Evolutionary conservation across 2,888 invertebrate species (phyloP).

Genomic region (Parapristionchus giblindavisi): DNA sequence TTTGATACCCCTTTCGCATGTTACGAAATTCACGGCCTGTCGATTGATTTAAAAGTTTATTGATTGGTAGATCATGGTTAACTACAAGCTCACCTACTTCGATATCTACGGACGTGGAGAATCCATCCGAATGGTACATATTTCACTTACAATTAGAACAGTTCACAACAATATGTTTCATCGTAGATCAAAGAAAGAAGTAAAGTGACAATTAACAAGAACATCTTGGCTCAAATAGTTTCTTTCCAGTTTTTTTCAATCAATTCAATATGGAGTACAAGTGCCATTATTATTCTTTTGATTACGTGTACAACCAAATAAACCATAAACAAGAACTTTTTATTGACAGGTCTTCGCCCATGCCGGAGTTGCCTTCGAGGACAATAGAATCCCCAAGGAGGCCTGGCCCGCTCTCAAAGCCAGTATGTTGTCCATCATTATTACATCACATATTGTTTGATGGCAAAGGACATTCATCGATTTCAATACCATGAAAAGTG

Average conservation of each 20-base stretch:
- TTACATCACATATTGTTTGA: no score
- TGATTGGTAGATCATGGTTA: no score
- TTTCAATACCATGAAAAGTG: no score
- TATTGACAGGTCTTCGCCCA: slow-evolving; percentile 13
- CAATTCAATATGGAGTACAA: no score
- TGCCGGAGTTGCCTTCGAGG: slow-evolving; percentile 27
- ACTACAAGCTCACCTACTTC: slow-evolving; percentile 34
- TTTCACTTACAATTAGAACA: not conserved
- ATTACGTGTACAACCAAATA: not conserved
- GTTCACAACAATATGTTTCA: slow-evolving; percentile 4
- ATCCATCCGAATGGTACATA: slow-evolving; percentile 18
- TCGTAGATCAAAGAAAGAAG: not conserved
- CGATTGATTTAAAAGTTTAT: no score
- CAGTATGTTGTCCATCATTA: not conserved
- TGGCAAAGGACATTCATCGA: no score
- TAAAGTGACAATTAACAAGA: no score
- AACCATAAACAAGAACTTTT: not conserved
- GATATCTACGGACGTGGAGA: slow-evolving; percentile 30
- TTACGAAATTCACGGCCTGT: no score
- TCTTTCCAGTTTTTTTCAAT: no score
- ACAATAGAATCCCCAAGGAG: not conserved
- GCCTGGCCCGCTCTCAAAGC: slow-evolving; percentile 27
- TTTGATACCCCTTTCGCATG: no score
- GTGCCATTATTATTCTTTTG: no score
- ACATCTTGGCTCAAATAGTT: no score